Percentiles rank a stretch among this genome's conserved stretches.
Evolutionary conservation across 2,113 vertebrate genomes (phyloP).

Genomic region (Camelus bactrianus): DNA sequence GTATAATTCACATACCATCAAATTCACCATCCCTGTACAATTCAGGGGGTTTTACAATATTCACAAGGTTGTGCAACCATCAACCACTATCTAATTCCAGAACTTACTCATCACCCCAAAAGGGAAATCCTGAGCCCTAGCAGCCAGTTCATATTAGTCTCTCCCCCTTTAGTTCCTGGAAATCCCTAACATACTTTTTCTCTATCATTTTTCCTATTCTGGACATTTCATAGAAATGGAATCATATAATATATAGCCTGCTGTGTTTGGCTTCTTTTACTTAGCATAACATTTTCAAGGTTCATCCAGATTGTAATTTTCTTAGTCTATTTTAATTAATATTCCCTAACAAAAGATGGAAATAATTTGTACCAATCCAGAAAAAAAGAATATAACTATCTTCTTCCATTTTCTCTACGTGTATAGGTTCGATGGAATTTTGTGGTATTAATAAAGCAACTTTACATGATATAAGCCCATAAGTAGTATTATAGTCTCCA

Average conservation of each 20-base stretch:
- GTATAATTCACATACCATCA: not conserved
- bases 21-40: not conserved
- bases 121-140: fast-evolving
- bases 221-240: not conserved
- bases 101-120: not conserved
- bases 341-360: not conserved
- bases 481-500: not conserved
- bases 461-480: not conserved
- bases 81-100: not conserved
- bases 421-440: not conserved
- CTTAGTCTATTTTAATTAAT: not conserved
- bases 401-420: not conserved
- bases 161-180: not conserved
- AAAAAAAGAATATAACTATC: not conserved
- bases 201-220: not conserved
- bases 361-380: not conserved
- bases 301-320: not conserved
- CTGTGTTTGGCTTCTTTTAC: not conserved
- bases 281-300: not conserved
- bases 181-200: not conserved
- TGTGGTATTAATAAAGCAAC: not conserved
- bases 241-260: not conserved
- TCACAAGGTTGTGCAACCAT: not conserved
- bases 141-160: too few relatives aligned
- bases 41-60: not conserved